Evolutionary conservation across 2,888 invertebrate genomes (phyloP).

Genomic region (Cataglyphis albicans): DNA sequence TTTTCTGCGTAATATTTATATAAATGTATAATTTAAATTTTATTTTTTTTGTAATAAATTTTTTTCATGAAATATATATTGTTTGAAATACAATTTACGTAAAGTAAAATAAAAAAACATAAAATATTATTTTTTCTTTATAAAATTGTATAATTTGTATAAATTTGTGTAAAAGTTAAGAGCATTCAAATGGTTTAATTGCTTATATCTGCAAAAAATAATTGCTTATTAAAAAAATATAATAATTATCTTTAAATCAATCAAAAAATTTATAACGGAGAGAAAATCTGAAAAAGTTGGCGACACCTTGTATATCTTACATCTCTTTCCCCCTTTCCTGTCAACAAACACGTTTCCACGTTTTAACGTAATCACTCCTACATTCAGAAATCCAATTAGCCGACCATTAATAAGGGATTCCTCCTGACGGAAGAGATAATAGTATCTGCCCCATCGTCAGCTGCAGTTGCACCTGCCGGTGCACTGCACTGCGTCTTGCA

Average conservation of each 20-base stretch:
- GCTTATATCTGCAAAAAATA: neutral
- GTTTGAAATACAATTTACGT: neutral
- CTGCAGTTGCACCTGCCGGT: constrained; percentile 53
- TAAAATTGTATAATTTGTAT: neutral
- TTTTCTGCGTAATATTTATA: neutral
- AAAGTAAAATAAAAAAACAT: neutral
- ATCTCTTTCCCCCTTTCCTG: constrained; percentile 20
- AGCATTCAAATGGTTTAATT: constrained; percentile 5
- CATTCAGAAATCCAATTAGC: constrained; percentile 80
- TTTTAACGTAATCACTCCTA: constrained; percentile 72
- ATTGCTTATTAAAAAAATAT: neutral
- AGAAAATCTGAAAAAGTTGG: neutral
- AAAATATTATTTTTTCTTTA: neutral
- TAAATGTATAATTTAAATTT: neutral
- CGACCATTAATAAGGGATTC: constrained; percentile 81
- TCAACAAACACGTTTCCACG: constrained; percentile 35
- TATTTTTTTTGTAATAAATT: neutral
- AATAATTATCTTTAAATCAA: neutral
- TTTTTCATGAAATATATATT: neutral
- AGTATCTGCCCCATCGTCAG: constrained; percentile 65
- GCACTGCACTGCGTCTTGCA: constrained; percentile 48
- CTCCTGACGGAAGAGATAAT: constrained; percentile 70
- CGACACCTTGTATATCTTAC: constrained; percentile 14
- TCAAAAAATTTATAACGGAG: neutral
- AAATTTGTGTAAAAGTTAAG: neutral